phyloP scores from a whole-genome alignment of 2,113 vertebrate genomes.

The Panthera leo region DNA sequence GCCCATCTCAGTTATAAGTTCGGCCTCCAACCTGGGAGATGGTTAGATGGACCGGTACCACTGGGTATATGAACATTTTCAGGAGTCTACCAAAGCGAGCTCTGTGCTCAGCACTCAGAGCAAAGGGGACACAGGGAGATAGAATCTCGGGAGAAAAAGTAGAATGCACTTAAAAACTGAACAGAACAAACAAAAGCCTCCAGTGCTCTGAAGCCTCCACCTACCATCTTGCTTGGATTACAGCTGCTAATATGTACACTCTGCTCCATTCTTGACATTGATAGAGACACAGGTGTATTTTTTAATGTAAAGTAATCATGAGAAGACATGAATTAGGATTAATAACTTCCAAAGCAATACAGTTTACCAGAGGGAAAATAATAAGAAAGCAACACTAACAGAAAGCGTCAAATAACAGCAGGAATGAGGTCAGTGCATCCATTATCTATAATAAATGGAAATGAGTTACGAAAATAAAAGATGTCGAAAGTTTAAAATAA shows the following conservation, averaged over 20 bases:
- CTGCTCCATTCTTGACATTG: neutral
- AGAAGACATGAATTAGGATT: neutral
- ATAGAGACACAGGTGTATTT: neutral
- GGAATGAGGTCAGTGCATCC: neutral
- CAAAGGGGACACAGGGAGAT: neutral
- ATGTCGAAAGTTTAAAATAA: neutral
- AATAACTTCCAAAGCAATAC: neutral
- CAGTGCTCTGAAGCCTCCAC: neutral
- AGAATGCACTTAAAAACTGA: too few species aligned
- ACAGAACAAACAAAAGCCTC: neutral
- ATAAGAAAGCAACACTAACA: neutral
- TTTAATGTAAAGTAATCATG: neutral
- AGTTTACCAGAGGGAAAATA: neutral
- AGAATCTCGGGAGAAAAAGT: neutral
- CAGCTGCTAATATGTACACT: neutral
- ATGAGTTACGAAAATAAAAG: neutral
- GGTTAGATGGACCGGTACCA: neutral
- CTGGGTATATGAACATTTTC: neutral
- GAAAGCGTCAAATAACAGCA: neutral
- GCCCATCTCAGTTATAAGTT: too few species aligned
- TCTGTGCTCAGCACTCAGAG: neutral
- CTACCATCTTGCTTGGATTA: neutral
- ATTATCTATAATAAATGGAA: neutral
- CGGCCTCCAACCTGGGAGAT: neutral
- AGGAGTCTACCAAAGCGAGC: neutral